Evolutionary conservation across 2,888 invertebrate genomes (phyloP).

Genomic region (Pachymerium ferrugineum): DNA sequence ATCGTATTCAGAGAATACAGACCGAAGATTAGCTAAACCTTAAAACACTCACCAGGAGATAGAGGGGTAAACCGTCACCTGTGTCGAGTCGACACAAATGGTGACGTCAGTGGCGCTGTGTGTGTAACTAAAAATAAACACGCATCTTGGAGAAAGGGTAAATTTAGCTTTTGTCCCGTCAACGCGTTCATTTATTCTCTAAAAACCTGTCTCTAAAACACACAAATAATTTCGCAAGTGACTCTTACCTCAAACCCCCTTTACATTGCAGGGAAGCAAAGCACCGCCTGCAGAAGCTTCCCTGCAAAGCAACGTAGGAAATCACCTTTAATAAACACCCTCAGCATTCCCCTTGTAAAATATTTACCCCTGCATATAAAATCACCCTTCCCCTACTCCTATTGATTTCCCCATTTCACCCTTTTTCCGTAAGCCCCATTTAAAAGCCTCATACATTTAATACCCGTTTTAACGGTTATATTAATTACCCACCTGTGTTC

Average conservation of each 20-base stretch:
- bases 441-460: too few species aligned
- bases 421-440: too few species aligned
- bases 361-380: too few species aligned
- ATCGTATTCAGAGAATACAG: too few species aligned
- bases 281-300: not conserved
- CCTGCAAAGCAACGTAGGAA: not conserved
- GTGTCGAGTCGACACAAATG: not conserved
- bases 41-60: not conserved
- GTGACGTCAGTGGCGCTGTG: conserved; percentile 8
- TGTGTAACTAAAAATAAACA: not conserved
- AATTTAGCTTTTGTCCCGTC: conserved; percentile 9
- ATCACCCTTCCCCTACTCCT: not conserved
- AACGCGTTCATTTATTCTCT: not conserved
- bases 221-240: not conserved
- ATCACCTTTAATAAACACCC: not conserved
- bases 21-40: too few species aligned
- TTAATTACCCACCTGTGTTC: too few species aligned
- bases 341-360: not conserved
- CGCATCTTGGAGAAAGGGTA: conserved; percentile 8
- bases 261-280: not conserved
- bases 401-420: not conserved
- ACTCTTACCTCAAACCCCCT: too few species aligned
- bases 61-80: not conserved
- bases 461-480: too few species aligned
- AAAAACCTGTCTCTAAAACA: too few species aligned